Evolutionary conservation across 92 coral and sea anemone species (phyloP).

Genomic region (Ricordea florida): DNA sequence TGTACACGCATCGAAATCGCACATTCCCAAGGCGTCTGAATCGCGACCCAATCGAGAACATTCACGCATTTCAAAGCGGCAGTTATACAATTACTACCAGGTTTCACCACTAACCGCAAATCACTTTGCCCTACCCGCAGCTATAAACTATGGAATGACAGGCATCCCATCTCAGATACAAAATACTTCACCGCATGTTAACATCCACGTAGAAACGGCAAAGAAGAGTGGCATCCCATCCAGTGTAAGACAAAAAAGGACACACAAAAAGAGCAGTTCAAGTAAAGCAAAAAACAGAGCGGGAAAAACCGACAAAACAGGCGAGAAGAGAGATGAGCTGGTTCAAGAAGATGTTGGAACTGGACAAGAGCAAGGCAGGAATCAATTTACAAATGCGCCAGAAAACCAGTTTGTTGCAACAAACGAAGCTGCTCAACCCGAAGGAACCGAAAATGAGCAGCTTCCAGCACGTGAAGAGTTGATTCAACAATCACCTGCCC

Average conservation of each 20-base stretch:
- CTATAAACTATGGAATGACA: background rate
- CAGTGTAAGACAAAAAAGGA: background rate
- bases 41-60: slow-evolving; percentile 10
- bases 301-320: too few species aligned
- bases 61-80: slow-evolving; percentile 59
- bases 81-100: slow-evolving; percentile 55
- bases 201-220: slow-evolving; percentile 62
- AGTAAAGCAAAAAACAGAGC: too few species aligned
- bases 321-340: slow-evolving; percentile 31
- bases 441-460: background rate
- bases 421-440: background rate
- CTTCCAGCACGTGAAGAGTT: background rate
- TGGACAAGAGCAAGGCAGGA: slow-evolving; percentile 9
- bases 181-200: slow-evolving; percentile 36
- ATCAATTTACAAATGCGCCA: background rate
- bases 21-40: slow-evolving; percentile 66
- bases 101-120: slow-evolving; percentile 39
- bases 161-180: slow-evolving; percentile 42
- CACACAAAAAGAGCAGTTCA: background rate
- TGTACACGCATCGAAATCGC: slow-evolving; percentile 91
- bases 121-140: slow-evolving; percentile 32
- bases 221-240: slow-evolving; percentile 39
- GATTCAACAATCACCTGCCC: background rate
- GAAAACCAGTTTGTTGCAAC: slow-evolving; percentile 18
- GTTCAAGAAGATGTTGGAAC: background rate